Conservation (phyloP, 1,140 invertebrate genomes). For the Calephelis virginiensis region DNA sequence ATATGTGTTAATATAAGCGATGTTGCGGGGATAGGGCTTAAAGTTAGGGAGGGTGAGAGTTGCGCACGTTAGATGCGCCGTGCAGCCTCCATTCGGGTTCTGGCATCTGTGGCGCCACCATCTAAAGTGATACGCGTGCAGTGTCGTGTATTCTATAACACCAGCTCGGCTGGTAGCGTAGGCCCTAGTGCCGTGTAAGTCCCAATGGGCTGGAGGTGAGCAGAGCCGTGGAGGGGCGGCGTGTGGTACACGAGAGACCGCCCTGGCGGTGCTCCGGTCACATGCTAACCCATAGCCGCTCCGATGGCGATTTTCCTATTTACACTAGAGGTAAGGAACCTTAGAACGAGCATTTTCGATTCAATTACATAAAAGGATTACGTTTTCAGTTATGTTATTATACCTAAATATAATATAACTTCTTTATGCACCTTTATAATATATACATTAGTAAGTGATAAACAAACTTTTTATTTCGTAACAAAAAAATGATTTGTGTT, state of each 20-base stretch:
- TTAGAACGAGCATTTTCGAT: too few species aligned
- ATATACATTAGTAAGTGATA: too few species aligned
- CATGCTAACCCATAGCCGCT: slow-evolving; percentile 89
- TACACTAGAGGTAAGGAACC: slow-evolving; percentile 78
- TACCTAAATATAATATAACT: too few species aligned
- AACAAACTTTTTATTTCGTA: too few species aligned
- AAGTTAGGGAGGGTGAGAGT: slow-evolving; percentile 52
- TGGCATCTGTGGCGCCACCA: slow-evolving; percentile 58
- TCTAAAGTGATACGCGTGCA: slow-evolving; percentile 50
- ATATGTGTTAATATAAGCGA: slow-evolving; percentile 22
- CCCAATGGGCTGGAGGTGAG: slow-evolving; percentile 63
- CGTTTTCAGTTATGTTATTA: too few species aligned
- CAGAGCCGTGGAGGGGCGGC: slow-evolving; percentile 70
- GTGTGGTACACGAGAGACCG: slow-evolving; percentile 62
- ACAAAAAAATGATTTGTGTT: too few species aligned
- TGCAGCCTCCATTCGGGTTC: slow-evolving; percentile 59
- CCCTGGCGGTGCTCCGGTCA: slow-evolving; percentile 80
- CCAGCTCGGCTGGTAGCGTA: slow-evolving; percentile 43
- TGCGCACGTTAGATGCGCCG: slow-evolving; percentile 66
- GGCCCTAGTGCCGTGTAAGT: slow-evolving; percentile 52
- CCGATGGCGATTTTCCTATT: slow-evolving; percentile 89
- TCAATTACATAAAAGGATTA: too few species aligned
- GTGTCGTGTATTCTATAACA: slow-evolving; percentile 47
- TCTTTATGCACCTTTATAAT: too few species aligned
- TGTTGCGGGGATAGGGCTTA: slow-evolving; percentile 32